Percentiles rank a stretch among this genome's conserved stretches.
Conservation (phyloP, 2,888 invertebrate genomes). For the Phorcus lineatus region DNA sequence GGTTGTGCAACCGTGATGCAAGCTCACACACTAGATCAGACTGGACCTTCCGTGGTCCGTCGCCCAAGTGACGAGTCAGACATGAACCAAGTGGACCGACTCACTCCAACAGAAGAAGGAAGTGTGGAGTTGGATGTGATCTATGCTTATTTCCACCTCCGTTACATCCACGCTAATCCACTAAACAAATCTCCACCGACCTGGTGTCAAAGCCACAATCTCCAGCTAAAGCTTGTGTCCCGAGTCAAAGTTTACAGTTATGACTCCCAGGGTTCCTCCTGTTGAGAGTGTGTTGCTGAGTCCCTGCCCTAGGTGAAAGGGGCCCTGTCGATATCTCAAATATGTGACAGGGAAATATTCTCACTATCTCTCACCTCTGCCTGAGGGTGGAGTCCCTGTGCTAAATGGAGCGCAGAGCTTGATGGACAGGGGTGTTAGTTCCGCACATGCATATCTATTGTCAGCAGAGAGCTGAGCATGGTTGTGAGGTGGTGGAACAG, state of each 20-base stretch:
- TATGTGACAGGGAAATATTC: conserved; percentile 8
- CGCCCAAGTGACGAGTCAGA: neutral
- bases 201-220: neutral
- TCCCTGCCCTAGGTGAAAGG: neutral
- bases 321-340: neutral
- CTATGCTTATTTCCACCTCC: neutral
- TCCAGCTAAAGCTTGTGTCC: neutral
- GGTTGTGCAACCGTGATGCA: neutral
- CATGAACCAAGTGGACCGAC: neutral
- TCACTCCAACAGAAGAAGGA: neutral
- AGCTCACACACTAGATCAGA: neutral
- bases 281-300: neutral
- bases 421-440: conserved; percentile 1
- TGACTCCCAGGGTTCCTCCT: neutral
- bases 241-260: conserved; percentile 1
- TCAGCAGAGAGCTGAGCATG: too few species aligned
- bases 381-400: neutral
- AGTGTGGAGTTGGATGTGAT: neutral
- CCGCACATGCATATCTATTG: too few species aligned
- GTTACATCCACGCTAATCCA: conserved; percentile 5
- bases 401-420: neutral
- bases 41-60: neutral
- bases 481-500: too few species aligned
- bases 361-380: neutral
- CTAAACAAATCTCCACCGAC: neutral